Evolutionary conservation across 2,888 invertebrate genomes (phyloP), one percentile per base, ranked within the genome.

Genomic region (Helicoverpa assulta): DNA sequence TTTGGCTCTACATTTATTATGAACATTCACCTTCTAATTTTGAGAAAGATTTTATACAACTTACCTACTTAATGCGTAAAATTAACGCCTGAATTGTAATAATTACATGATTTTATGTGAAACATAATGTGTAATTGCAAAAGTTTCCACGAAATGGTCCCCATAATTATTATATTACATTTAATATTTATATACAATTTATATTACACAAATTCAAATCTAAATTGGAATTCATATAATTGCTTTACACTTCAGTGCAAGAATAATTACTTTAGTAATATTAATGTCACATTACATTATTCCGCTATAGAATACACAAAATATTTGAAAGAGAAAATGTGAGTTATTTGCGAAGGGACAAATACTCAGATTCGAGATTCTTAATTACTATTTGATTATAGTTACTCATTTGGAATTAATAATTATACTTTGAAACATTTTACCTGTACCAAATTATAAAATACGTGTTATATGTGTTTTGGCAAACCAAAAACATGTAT

Each of bases 151-250:
- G 21, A 33, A 70, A 21, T 26, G 12, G n/a, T 43, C 43, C 43
- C 50, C 29, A 40, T 47, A 61, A 62, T 18, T 16, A 59, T 43
- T 57, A 18, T 16, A 59, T 43, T 57, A 18, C 16, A 2, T 26
- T 51, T 71, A 56, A 71, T 52, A 51, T 19, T 12, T 40, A 10
- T 26, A 62, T 57, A 33, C 33, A 2, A 26, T 26, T 26, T 37
- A 50, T 12, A 43, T 43, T n/a, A 33, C 7, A 14, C 12, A 0
- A 21, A 61, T 67, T 72, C 29, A 12, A 75, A 60, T 56, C 10
- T 51, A 61, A 59, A 58, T 57, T 21, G 26, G 29, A 58, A 55
- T 61, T 47, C 29, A 47, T 52, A 37, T 59, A 65, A 77, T 65
- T 65, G 55, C 55, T 68, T 65, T 43, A 60, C 52, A 60, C 54